Base-by-base conservation (phyloP, 2,888 invertebrate species). In the Listrodromus nycthemerus region DNA sequence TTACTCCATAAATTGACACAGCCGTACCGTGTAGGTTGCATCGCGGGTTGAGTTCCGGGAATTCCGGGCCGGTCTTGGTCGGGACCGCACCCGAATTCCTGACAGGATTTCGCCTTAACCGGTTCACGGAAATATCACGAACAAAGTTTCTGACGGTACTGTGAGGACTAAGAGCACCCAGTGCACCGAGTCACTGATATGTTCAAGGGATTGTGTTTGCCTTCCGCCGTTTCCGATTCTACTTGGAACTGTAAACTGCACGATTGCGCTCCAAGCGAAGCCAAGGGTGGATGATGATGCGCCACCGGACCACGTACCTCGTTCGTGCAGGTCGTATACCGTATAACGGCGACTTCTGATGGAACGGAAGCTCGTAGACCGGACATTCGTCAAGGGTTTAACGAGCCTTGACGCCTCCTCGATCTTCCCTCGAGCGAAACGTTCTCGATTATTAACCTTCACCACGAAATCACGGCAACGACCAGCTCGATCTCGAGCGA, bases 381-480 rank as follows among this genome's bases (percentile, higher is more conserved):
- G 84, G 81, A 84, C 85, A 88, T 89, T 87, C 83, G 86, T 89
- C 90, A 90, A 85, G 74, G 86, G 76, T 58, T 83, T 83, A 71
- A 73, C 85, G 70, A 87, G 80, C 79, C 79, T 67, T 65, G 69
- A 83, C 81, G 61, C 63, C 69, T 83, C n/a, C 84, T 85, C 85
- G 80, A 82, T 85, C 81, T 85, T 83, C 85, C 76, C 70, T 82
- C 77, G 65, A 77, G 71, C 83, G 80, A 85, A 87, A 87, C 86
- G 80, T 89, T 89, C 83, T 80, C 85, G 87, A 87, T 89, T 88
- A 89, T 90, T 89, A 88, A 71, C 61, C 86, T 73, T 65, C 73
- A 75, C 74, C 80, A 69, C 74, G 55, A 82, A 83, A 81, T 71
- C 24, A 61, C 45, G 52, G 13, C 45, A 45, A 16, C 45, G 24